Evolutionary conservation across 2,113 vertebrate species (phyloP), one percentile per base, ranked within the genome.

Genomic region (Tachysurus fulvidraco): DNA sequence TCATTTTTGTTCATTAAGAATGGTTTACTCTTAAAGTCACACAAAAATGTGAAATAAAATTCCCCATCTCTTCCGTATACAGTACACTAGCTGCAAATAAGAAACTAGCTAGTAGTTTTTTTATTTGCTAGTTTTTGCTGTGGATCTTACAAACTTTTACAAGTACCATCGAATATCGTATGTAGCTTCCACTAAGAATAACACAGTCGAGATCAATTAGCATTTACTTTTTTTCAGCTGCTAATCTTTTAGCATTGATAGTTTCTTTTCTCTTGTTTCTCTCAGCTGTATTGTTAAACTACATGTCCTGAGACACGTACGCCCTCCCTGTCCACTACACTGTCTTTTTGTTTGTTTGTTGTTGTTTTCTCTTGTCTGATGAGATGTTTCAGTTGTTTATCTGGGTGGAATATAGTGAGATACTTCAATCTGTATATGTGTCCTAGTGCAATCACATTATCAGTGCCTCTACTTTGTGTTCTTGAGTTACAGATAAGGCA

Each of bases 241-340:
- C 52, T 59, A 7, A 59, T 36, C 77, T 73, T 67, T 25, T 16
- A 19, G 54, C 25, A 69, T 62, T 69, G 28, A 65, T 76, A 81
- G 46, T 28, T 23, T 36, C 62, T 19, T 23, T 60, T 81, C 30
- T 62, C 8, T n/a, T 50, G 41, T 41, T 28, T 81, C 67, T 67
- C 82, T 84, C 79, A 16, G 13, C 11, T 3, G 16, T 57, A 28
- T 30, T 67, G 78, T 52, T 55, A 25, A 85, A 8, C 73, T 83
- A 86, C 90, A 88, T 95, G 95, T 90, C 88, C 78, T 23, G 9
- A 90, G 90, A 93, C 95, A 95, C 93, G 95, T 95, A 95, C 93
- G 91, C 94, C 81, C 79, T 30, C 90, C 88, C 87, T 86, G 85
- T 86, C 82, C 81, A 67, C 74, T 83, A 76, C 89, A 86, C 86